phyloP scores from a whole-genome alignment of 1,140 invertebrate genomes.

The Camponotus pennsylvanicus region DNA sequence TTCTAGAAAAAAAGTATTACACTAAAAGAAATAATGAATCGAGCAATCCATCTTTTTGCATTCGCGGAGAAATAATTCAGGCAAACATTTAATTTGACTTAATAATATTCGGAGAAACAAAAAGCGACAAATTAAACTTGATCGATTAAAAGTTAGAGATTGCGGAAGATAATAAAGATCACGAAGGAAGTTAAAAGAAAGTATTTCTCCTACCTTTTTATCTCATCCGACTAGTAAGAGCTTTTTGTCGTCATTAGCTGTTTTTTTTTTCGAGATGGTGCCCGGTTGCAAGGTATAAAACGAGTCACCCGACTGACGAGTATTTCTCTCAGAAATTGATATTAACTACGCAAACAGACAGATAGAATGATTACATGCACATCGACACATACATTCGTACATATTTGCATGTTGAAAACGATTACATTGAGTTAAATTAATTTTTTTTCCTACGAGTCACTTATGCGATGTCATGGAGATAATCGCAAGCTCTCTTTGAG shows the following conservation, averaged over 20 bases:
- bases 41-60: slow-evolving; percentile 14
- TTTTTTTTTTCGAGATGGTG: slow-evolving; percentile 50
- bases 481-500: slow-evolving; percentile 50
- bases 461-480: slow-evolving; percentile 59
- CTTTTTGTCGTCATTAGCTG: slow-evolving; percentile 55
- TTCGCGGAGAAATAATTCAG: background rate
- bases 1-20: slow-evolving; percentile 9
- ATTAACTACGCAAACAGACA: slow-evolving; percentile 40
- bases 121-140: background rate
- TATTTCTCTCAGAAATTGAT: slow-evolving; percentile 64
- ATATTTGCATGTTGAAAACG: slow-evolving; percentile 43
- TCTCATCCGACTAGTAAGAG: slow-evolving; percentile 18
- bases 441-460: slow-evolving; percentile 42
- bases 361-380: slow-evolving; percentile 67
- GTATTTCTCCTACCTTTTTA: slow-evolving; percentile 17
- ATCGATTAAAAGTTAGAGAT: slow-evolving; percentile 36
- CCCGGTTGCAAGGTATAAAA: slow-evolving; percentile 52
- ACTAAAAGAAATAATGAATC: slow-evolving; percentile 9
- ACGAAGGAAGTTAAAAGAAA: slow-evolving; percentile 17
- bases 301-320: background rate
- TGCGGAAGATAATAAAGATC: background rate
- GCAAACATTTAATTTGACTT: slow-evolving; percentile 35
- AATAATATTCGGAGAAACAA: slow-evolving; percentile 17
- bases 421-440: slow-evolving; percentile 62
- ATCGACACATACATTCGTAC: slow-evolving; percentile 43